Conservation (phyloP, 2,797 vertebrate species). For the Petrocephalus schoutedeni region DNA sequence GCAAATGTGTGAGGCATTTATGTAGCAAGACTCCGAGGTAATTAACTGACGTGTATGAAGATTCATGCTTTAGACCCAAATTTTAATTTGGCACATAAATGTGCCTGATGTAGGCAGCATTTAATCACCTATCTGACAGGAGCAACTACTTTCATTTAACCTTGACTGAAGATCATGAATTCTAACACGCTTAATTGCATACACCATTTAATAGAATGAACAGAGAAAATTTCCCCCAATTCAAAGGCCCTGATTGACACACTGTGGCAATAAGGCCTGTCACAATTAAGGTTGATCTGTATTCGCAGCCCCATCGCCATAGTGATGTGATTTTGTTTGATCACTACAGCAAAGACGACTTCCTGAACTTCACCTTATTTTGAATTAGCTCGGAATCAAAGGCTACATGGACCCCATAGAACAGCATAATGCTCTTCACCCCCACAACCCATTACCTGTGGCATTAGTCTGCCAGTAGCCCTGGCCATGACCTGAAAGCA, state of each 20-base stretch:
- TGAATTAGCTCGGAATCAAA: conserved; percentile 71
- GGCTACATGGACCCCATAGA: neutral
- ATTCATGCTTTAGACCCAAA: conserved; percentile 97
- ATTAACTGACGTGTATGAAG: conserved; percentile 81
- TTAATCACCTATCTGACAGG: conserved; percentile 99
- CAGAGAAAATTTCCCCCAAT: conserved; percentile 99
- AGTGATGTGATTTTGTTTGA: conserved; percentile 88
- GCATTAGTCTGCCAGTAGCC: neutral
- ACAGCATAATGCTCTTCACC: neutral
- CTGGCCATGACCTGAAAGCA: conserved; percentile 42
- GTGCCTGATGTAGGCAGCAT: conserved; percentile 96
- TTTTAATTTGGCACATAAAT: conserved; percentile 96
- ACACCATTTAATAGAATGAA: conserved; percentile 99
- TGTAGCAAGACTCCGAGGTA: conserved; percentile 85
- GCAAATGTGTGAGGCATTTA: conserved; percentile 91
- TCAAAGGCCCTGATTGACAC: conserved; percentile 99
- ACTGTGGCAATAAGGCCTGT: conserved; percentile 97
- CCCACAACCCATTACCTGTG: conserved; percentile 27
- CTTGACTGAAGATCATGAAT: conserved; percentile 99
- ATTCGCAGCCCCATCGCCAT: conserved; percentile 91
- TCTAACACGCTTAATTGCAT: conserved; percentile 99
- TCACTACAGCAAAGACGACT: conserved; percentile 76
- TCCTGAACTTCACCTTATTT: conserved; percentile 90
- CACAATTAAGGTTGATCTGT: conserved; percentile 99
- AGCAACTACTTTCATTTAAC: conserved; percentile 99